Evolutionary conservation across 2,113 vertebrate species (phyloP).

Genomic region (Pycnonotus jocosus): DNA sequence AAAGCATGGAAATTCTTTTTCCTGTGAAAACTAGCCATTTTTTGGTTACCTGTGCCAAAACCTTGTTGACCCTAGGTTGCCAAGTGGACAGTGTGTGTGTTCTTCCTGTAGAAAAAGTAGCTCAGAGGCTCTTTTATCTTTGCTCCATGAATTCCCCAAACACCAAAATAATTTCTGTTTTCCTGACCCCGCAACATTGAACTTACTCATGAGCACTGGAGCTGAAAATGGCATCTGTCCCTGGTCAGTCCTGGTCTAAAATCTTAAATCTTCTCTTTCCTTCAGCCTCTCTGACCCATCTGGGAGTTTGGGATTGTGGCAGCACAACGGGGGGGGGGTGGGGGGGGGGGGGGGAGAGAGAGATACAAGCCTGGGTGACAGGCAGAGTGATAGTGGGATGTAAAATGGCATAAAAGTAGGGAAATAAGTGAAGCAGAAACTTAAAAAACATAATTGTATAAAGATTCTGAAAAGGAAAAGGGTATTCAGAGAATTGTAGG

Average conservation of each 20-base stretch:
- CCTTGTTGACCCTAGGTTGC: neutral
- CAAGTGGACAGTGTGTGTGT: neutral
- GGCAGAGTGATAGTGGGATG: neutral
- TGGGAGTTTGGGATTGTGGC: neutral
- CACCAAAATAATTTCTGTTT: neutral
- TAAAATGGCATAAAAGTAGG: neutral
- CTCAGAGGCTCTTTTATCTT: neutral
- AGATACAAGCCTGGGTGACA: accelerated
- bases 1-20: neutral
- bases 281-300: neutral
- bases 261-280: neutral
- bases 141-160: neutral
- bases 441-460: neutral
- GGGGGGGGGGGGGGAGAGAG: neutral
- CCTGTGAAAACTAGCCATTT: neutral
- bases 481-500: neutral
- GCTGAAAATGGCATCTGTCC: neutral
- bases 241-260: neutral
- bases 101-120: neutral
- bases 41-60: neutral
- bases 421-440: neutral
- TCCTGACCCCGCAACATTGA: neutral
- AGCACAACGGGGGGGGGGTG: accelerated
- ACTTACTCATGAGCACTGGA: neutral
- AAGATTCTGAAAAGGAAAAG: neutral